Evolutionary conservation across 2,888 invertebrate species (phyloP).

Genomic region (Eupeodes luniger): DNA sequence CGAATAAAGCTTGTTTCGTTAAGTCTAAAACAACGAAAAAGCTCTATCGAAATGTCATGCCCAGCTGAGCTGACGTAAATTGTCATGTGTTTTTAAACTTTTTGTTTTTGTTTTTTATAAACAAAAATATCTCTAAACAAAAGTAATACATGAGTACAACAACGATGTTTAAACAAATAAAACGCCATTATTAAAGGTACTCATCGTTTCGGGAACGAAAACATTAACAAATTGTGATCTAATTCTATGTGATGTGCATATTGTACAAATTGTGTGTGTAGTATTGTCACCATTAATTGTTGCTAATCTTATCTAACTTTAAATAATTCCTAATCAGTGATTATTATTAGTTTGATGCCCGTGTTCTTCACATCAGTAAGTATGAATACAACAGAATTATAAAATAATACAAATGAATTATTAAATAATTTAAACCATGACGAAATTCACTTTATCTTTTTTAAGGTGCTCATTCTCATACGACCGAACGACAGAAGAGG

Average conservation of each 20-base stretch:
- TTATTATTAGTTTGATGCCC: background rate
- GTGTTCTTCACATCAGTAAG: background rate
- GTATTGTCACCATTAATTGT: background rate
- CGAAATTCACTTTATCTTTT: background rate
- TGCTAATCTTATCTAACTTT: background rate
- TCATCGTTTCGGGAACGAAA: no score
- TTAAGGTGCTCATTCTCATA: background rate
- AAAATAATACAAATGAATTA: background rate
- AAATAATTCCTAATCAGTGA: background rate
- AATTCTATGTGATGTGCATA: background rate
- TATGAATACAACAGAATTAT: background rate
- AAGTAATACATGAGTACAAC: background rate
- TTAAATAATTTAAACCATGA: background rate
- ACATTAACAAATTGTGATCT: background rate
- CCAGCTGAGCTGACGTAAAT: constrained; percentile 7
- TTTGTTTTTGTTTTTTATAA: background rate
- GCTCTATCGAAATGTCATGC: constrained; percentile 13
- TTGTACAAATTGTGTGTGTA: background rate
- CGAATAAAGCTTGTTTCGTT: background rate
- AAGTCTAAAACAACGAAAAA: background rate
- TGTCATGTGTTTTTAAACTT: background rate
- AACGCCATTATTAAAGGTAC: background rate
- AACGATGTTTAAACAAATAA: background rate
- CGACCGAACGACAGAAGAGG: background rate
- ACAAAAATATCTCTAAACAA: background rate